Evolutionary conservation across 2,797 vertebrate species (phyloP).

Genomic region (Rachycentron canadum): DNA sequence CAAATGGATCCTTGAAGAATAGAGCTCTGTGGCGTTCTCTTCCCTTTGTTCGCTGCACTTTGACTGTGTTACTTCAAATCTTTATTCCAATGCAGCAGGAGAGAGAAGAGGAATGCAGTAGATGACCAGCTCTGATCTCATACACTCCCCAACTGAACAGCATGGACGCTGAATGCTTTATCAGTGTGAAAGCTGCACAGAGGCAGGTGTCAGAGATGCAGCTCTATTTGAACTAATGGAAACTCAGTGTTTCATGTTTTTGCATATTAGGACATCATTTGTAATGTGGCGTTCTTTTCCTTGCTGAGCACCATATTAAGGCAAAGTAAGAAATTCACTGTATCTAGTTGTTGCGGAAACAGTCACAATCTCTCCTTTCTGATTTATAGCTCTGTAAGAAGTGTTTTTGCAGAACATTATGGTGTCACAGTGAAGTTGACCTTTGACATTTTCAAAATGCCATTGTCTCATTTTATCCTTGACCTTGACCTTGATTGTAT

Average conservation of each 20-base stretch:
- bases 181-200: neutral
- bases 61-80: constrained; percentile 18
- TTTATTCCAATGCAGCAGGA: constrained; percentile 23
- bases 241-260: constrained; percentile 4
- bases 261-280: neutral
- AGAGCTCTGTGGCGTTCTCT: neutral
- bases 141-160: neutral
- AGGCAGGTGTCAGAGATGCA: constrained; percentile 4
- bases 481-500: too few relatives aligned
- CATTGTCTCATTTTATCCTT: too few relatives aligned
- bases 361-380: too few relatives aligned
- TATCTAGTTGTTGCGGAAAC: too few relatives aligned
- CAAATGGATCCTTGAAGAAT: constrained; percentile 32
- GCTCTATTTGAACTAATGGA: constrained; percentile 1
- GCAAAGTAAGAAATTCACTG: too few relatives aligned
- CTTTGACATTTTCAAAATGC: too few relatives aligned
- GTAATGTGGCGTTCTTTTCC: neutral
- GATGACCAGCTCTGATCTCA: constrained; percentile 38
- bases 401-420: too few relatives aligned
- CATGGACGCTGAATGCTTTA: constrained; percentile 28
- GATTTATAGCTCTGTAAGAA: too few relatives aligned
- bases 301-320: too few relatives aligned
- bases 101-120: neutral
- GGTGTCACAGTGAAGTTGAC: too few relatives aligned
- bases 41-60: constrained; percentile 21